These are phyloP conservation scores for Ricordea florida DNA, from an alignment of 92 coral and sea anemone genomes.

Conservation along the genomic window DNA sequence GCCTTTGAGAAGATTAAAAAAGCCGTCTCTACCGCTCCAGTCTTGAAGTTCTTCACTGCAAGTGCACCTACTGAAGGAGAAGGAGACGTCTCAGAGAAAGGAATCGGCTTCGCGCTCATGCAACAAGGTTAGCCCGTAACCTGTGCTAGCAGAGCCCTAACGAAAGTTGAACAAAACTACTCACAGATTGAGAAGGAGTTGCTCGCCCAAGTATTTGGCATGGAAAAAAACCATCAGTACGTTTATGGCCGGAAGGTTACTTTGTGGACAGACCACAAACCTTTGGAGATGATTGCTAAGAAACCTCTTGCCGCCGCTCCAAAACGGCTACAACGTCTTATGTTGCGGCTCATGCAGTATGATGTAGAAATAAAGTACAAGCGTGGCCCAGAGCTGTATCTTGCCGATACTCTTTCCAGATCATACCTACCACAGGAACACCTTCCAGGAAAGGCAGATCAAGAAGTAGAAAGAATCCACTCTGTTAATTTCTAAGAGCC, in stretches of 20 bases:
- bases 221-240: constrained; percentile 56
- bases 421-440: constrained; percentile 13
- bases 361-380: constrained; percentile 32
- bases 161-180: constrained; percentile 31
- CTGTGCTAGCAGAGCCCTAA: constrained; percentile 19
- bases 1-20: constrained; percentile 21
- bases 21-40: constrained; percentile 40
- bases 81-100: constrained; percentile 25
- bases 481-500: constrained; percentile 53
- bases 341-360: constrained; percentile 46
- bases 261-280: constrained; percentile 66
- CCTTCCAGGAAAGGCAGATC: constrained; percentile 23
- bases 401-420: constrained; percentile 45
- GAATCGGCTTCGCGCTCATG: constrained; percentile 25
- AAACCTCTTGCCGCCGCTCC: constrained; percentile 58
- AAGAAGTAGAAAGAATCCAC: constrained; percentile 26
- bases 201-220: constrained; percentile 42
- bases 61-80: neutral
- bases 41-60: constrained; percentile 1
- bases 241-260: constrained; percentile 42
- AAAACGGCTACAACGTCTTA: constrained; percentile 44
- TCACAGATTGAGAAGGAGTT: constrained; percentile 43
- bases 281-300: constrained; percentile 36
- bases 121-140: constrained; percentile 30
- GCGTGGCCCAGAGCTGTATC: constrained; percentile 37